These are phyloP conservation scores for Chaetura pelagica DNA, from an alignment of 2,113 vertebrate genomes.

Conservation along the genomic window DNA sequence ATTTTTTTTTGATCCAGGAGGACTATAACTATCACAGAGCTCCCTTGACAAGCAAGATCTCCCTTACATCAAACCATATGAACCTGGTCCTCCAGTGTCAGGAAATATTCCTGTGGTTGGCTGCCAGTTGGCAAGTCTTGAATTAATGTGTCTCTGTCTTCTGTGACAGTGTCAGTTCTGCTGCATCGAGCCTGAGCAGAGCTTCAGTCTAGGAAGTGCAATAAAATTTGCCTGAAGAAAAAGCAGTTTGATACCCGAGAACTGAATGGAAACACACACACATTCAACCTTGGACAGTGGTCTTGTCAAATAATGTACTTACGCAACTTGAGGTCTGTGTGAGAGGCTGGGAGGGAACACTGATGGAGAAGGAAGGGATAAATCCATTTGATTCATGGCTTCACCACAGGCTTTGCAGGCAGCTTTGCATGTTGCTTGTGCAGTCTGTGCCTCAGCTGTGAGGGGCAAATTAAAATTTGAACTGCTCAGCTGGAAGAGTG, in stretches of 20 bases:
- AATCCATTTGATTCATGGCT: not conserved
- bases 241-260: not conserved
- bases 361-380: not conserved
- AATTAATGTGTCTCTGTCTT: not conserved
- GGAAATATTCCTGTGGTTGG: not conserved
- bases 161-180: not conserved
- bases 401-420: not conserved
- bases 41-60: not conserved
- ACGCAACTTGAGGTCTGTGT: not conserved
- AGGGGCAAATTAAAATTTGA: not conserved
- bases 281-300: not conserved
- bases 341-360: not conserved
- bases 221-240: not conserved
- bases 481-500: not conserved
- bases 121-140: not conserved
- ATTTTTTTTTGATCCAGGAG: not conserved
- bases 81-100: not conserved
- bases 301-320: not conserved
- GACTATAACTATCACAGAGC: not conserved
- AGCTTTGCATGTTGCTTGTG: not conserved
- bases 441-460: not conserved
- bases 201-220: not conserved
- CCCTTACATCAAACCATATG: not conserved
- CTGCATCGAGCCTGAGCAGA: not conserved
- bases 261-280: not conserved